Conservation (phyloP, 1,140 invertebrate genomes). For the Orchesella cincta region DNA sequence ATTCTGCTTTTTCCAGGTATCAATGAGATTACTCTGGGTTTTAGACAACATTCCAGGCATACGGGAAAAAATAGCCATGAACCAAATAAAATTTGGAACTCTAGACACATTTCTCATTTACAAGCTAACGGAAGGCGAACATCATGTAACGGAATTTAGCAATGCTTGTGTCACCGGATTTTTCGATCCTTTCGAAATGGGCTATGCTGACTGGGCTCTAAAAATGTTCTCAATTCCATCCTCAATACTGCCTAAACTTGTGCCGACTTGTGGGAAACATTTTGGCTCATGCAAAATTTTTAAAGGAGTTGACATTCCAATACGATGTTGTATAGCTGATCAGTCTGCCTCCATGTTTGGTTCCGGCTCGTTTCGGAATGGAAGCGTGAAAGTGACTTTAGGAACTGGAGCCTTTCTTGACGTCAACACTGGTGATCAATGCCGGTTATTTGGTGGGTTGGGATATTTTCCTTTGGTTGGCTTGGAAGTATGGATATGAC, state of each 20-base stretch:
- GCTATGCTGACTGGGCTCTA: slow-evolving; percentile 74
- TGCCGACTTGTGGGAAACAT: slow-evolving; percentile 70
- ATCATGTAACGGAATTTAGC: slow-evolving; percentile 82
- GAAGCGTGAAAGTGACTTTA: slow-evolving; percentile 87
- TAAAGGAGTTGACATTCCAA: slow-evolving; percentile 44
- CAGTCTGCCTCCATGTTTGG: slow-evolving; percentile 88
- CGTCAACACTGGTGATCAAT: slow-evolving; percentile 75
- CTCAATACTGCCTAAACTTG: slow-evolving; percentile 76
- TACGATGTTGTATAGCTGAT: slow-evolving; percentile 58
- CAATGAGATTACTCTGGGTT: slow-evolving; percentile 74
- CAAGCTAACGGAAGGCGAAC: slow-evolving; percentile 67
- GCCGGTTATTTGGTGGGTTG: slow-evolving; percentile 75
- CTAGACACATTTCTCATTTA: slow-evolving; percentile 91
- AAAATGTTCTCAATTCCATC: slow-evolving; percentile 71
- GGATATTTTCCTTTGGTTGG: slow-evolving; percentile 82
- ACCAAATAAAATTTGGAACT: slow-evolving; percentile 80
- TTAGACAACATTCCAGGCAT: slow-evolving; percentile 71
- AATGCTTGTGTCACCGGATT: slow-evolving; percentile 85
- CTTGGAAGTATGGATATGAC: slow-evolving; percentile 66
- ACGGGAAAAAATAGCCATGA: slow-evolving; percentile 62
- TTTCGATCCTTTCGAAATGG: slow-evolving; percentile 85
- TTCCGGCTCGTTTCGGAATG: slow-evolving; percentile 76
- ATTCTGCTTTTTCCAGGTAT: slow-evolving; percentile 66
- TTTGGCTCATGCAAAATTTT: slow-evolving; percentile 49
- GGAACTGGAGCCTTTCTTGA: slow-evolving; percentile 93